Evolutionary conservation across 2,888 invertebrate genomes (phyloP).

Genomic region (Meteorus colon): DNA sequence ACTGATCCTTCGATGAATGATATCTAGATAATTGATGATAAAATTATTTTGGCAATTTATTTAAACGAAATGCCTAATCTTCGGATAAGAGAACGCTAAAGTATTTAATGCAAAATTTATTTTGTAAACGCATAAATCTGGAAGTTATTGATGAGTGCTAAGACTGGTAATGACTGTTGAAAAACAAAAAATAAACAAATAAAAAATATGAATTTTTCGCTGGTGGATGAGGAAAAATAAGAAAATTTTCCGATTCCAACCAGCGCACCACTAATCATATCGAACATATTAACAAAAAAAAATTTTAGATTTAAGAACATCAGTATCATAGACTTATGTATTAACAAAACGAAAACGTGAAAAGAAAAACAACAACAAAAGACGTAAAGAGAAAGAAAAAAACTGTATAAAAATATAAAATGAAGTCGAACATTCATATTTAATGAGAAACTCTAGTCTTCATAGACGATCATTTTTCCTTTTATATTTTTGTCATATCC

Average conservation of each 20-base stretch:
- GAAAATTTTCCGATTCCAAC: conserved; percentile 1
- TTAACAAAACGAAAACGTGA: conserved; percentile 31
- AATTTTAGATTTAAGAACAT: conserved; percentile 49
- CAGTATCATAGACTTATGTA: conserved; percentile 53
- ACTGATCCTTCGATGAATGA: not conserved
- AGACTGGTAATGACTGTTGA: not conserved
- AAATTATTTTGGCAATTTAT: conserved; percentile 6
- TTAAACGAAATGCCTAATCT: not conserved
- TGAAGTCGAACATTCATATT: not conserved
- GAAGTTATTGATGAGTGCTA: not conserved
- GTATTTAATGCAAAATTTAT: conserved; percentile 22
- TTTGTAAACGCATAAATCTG: conserved; percentile 15
- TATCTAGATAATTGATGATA: not conserved
- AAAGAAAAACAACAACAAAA: conserved; percentile 35
- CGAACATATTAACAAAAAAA: conserved; percentile 51
- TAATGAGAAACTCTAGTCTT: conserved; percentile 19
- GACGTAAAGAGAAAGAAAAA: conserved; percentile 24
- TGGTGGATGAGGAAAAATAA: not conserved
- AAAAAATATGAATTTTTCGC: conserved; percentile 10
- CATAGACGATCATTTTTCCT: conserved; percentile 1
- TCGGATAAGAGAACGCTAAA: not conserved
- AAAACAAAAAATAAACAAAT: not conserved
- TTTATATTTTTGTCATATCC: conserved; percentile 4
- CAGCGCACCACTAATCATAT: conserved; percentile 53
- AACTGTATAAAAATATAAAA: conserved; percentile 25